Base-by-base conservation (phyloP, 2,888 invertebrate genomes). In the Choristoneura rosaceana region DNA sequence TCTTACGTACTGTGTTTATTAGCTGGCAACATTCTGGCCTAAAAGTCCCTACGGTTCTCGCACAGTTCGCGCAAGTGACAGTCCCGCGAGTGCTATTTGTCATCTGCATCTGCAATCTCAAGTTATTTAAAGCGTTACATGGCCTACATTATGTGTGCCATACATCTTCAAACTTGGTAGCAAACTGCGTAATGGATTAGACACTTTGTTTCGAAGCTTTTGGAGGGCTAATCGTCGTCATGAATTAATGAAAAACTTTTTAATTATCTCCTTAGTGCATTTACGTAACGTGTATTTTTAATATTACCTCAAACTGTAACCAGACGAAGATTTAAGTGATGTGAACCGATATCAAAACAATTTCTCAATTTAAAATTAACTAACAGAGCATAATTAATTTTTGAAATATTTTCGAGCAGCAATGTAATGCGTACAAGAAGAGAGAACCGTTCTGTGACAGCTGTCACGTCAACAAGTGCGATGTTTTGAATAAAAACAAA, bases 81-180 rank as follows among this genome's bases (percentile, higher is more conserved):
- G 76, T 75, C 76, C 77, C 77, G 75, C 73, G 74, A 76, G 75
- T 75, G 77, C 76, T 81, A 81, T 86, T 84, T 83, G 83, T 82
- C 82, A 83, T 82, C 75, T 77, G 77, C 81, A 79, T 80, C 79
- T 81, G 79, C 76, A 78, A 81, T 83, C 81, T 84, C 84, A 78
- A 77, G 80, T 82, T 82, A 82, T 82, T 83, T 84, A 80, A 76
- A 76, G 74, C 60, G 58, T 60, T 47, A 59, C 55, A 59, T 60
- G 63, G 66, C 41, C 33, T 55, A 68, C 25, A 47, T 47, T 55
- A 68, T n/a, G 60, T 70, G 60, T 45, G 34, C 15, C 50, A 50
- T 50, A 50, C 15, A n/a, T 25, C 34, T 7, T 3, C 43, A n/a
- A 62, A 62, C 25, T 62, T 62, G 8, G 45, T 5, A 41, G 43